These are phyloP conservation scores for Coracopsis vasa DNA, from an alignment of 2,113 vertebrate species.

Conservation along the genomic window DNA sequence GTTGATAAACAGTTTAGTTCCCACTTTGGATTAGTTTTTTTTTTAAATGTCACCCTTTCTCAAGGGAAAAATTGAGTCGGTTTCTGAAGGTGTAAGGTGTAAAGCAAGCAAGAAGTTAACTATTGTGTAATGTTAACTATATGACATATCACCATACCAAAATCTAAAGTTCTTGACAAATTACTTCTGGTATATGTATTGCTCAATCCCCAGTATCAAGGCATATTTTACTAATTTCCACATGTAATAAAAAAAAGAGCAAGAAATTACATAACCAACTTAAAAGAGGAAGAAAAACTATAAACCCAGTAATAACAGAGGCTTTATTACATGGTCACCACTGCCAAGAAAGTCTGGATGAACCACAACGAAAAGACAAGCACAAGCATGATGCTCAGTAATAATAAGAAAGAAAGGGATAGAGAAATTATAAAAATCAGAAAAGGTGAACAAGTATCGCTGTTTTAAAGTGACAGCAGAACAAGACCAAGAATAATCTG, in stretches of 20 bases:
- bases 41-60: background rate
- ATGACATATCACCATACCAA: background rate
- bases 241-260: background rate
- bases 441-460: background rate
- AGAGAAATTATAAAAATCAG: background rate
- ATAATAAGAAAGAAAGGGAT: background rate
- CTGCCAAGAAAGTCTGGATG: background rate
- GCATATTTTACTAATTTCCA: background rate
- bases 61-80: background rate
- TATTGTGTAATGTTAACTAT: background rate
- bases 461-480: background rate
- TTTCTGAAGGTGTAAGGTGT: background rate
- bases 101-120: background rate
- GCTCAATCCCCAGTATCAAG: background rate
- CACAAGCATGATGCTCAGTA: background rate
- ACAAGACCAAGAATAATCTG: background rate
- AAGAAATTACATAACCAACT: background rate
- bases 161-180: background rate
- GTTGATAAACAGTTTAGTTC: background rate
- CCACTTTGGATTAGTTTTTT: background rate
- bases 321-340: background rate
- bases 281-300: background rate
- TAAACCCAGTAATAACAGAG: background rate
- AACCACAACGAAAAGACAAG: background rate
- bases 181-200: background rate